Percentiles rank a stretch among this genome's conserved stretches.
Conservation (phyloP, 2,888 invertebrate genomes). For the Andricus quercusramuli region DNA sequence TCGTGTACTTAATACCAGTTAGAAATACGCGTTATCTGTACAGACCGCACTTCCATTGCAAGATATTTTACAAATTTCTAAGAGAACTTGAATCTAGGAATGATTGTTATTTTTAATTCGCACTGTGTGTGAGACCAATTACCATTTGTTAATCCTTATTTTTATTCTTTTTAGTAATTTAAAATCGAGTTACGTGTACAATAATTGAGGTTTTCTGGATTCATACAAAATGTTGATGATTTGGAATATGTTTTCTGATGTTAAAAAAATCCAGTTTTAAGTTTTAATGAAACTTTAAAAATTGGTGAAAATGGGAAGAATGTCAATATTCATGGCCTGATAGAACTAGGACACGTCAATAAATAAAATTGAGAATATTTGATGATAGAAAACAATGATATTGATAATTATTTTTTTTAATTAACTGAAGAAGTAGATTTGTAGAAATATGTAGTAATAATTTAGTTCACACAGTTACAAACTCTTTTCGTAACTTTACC, state of each 20-base stretch:
- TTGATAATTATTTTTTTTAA: not conserved
- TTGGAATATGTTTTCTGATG: not conserved
- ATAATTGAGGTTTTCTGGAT: not conserved
- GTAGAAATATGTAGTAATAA: not conserved
- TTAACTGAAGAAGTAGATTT: not conserved
- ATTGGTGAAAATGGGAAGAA: not conserved
- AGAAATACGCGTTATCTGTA: conserved; percentile 2
- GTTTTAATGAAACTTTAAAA: not conserved
- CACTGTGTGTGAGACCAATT: conserved; percentile 3
- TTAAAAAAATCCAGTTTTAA: not conserved
- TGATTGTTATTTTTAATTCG: not conserved
- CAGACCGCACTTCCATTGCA: not conserved
- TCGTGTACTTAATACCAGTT: conserved; percentile 54
- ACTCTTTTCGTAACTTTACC: not conserved
- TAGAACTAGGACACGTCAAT: not conserved
- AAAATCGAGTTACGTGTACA: not conserved
- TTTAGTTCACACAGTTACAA: not conserved
- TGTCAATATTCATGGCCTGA: conserved; percentile 1
- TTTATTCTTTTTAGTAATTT: not conserved
- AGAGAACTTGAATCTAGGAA: not conserved
- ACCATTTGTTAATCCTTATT: not conserved
- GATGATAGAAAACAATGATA: not conserved
- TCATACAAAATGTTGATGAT: not conserved
- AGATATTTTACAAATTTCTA: conserved; percentile 18
- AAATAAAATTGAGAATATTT: not conserved